Base-by-base conservation (phyloP, 35 echinoderm and acorn worm species). In the Eucidaris tribuloides region DNA sequence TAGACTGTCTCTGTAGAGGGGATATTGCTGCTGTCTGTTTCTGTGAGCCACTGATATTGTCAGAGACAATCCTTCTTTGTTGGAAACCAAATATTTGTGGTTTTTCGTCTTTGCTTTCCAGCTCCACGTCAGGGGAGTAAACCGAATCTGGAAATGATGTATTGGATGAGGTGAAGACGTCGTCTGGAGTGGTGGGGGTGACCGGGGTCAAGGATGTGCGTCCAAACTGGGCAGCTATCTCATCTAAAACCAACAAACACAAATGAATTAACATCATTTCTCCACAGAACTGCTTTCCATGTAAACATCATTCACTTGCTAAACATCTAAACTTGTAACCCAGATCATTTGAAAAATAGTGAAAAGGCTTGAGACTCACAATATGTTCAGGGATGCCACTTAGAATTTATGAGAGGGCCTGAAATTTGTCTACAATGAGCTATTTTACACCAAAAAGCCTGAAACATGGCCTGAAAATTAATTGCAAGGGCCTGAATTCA, bases 11-110 rank as follows among this genome's bases (percentile, higher is more conserved):
- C 68, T 42, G 68, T 9, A 74, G 41, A 25, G 68, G 68, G 6
- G 68, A 44, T 27, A 74, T 74, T 74, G 68, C 41, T 42, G 68
- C 68, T 27, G 68, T 74, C 37, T 74, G 68, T 40, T 74, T 74
- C 34, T 74, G 68, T 25, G 28, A 42, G 2, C 22, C 9, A n/a
- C 4, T n/a, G 24, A 19, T n/a, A 9, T 40, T 27, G 44, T 74
- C 68, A 7, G 68, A 27, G 30, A 24, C 11, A 1, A 42, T 33
- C n/a, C 33, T 74, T 22, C 44, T 22, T 44, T 14, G 34, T 44
- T 1, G 14, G 0, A 28, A 2, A 64, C 61, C 61, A 31, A 64
- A 27, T 7, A 40, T 74, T 40, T 74, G 68, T 44, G 68, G 44
- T 20, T 74, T 33, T n/a, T 7, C 44, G 68, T 74, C 36, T 36